Conservation (phyloP, 2,888 invertebrate species). For the Conops quadrifasciatus region DNA sequence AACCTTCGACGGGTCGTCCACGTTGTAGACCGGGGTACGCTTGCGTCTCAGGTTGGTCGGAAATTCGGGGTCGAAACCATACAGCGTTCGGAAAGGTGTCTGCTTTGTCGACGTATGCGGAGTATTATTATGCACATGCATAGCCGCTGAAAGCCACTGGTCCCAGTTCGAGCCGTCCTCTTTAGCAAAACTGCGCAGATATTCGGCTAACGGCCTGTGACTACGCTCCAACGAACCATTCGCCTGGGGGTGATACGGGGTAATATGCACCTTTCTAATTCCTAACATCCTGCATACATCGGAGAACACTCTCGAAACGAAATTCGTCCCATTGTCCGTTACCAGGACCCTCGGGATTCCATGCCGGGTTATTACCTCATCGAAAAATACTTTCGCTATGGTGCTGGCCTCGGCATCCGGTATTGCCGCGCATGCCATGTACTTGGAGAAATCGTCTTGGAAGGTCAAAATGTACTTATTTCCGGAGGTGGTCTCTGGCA, state of each 20-base stretch:
- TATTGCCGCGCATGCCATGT: not conserved
- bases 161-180: slow-evolving; percentile 38
- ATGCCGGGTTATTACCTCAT: slow-evolving; percentile 13
- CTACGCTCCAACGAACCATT: slow-evolving; percentile 27
- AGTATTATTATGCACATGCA: too few species aligned
- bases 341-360: slow-evolving; percentile 27
- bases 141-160: slow-evolving; percentile 29
- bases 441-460: slow-evolving; percentile 9
- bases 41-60: slow-evolving; percentile 11
- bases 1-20: slow-evolving; percentile 17
- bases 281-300: slow-evolving; percentile 29
- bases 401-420: not conserved
- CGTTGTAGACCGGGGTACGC: slow-evolving; percentile 20
- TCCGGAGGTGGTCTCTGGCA: not conserved
- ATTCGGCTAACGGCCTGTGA: slow-evolving; percentile 32
- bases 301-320: slow-evolving; percentile 23
- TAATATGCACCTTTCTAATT: slow-evolving; percentile 13
- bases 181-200: slow-evolving; percentile 23
- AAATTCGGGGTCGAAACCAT: slow-evolving; percentile 30
- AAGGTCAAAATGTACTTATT: slow-evolving; percentile 3
- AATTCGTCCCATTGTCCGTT: slow-evolving; percentile 35
- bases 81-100: slow-evolving; percentile 33
- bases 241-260: too few species aligned
- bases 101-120: slow-evolving; percentile 33
- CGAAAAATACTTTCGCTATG: slow-evolving; percentile 3